Evolutionary conservation across 1,140 invertebrate species (phyloP).

Genomic region (Periplaneta americana): DNA sequence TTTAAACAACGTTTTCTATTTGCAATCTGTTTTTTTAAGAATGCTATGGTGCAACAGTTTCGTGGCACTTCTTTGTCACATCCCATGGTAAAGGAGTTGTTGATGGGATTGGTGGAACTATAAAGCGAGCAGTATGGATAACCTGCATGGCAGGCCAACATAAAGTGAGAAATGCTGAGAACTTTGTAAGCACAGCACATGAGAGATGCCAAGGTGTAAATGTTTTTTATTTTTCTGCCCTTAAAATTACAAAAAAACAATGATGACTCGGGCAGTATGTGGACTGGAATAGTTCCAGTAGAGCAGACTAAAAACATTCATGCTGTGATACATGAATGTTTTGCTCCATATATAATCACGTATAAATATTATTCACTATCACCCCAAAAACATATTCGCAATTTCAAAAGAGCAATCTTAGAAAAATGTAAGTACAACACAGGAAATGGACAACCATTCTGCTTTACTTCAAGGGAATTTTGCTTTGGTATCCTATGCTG

Average conservation of each 20-base stretch:
- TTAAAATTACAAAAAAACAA: too few species aligned
- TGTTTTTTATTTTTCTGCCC: too few species aligned
- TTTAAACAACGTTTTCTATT: neutral
- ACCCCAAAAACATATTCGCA: too few species aligned
- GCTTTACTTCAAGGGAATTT: too few species aligned
- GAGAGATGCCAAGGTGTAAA: neutral
- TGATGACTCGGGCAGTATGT: too few species aligned
- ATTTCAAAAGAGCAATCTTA: too few species aligned
- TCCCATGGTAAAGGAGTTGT: constrained; percentile 27
- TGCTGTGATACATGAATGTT: too few species aligned
- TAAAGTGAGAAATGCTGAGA: neutral
- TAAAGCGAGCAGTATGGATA: constrained; percentile 19
- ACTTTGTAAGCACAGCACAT: neutral
- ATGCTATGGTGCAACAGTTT: neutral
- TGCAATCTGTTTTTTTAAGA: neutral
- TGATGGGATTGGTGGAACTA: constrained; percentile 26
- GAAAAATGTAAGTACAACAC: too few species aligned
- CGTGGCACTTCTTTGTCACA: constrained; percentile 20
- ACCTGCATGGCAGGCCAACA: neutral
- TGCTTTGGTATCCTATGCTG: too few species aligned
- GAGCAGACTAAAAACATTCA: neutral
- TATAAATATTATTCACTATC: too few species aligned
- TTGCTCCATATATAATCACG: too few species aligned
- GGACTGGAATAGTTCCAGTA: neutral
- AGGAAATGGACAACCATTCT: too few species aligned